Evolutionary conservation across 1,140 invertebrate species (phyloP), one percentile per base, ranked within the genome.

Genomic region (Drosophila rhopaloa): DNA sequence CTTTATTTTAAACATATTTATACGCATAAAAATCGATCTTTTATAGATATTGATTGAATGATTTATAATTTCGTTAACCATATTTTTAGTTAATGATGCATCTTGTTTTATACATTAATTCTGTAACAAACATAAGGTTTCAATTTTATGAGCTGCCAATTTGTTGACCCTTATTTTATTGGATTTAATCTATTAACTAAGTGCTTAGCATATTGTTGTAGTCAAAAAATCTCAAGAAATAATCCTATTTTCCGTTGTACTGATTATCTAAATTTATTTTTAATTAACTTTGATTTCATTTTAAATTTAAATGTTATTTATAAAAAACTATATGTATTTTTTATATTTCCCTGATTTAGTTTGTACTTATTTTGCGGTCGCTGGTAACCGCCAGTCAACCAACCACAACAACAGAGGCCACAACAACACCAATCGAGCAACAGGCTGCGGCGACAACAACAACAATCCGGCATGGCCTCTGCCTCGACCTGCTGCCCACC

Each of bases 321-420:
- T 32, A 14, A 32, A 9, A 48, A 19, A 44, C 44, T 37, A 10
- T 19, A 68, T 50, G 2, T 29, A 56, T 14, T 41, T 29, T 38
- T 40, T 4, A 27, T 60, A 47, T 58, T 54, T 51, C 13, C 5
- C 10, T 40, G 32, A 44, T 51, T 47, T 44, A 11, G n/a, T 50
- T 19, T 57, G 13, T 48, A 37, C 37, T 9, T 43, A 29, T 37
- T 38, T 41, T 54, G 37, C 50, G 46, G 14, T 50, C 62, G 48
- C 19, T 66, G 57, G 60, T 56, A 86, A 74, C 51, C 59, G 82
- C 60, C 67, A 86, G 75, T 79, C 82, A 81, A 65, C 82, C 82
- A 85, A 84, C 81, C 81, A 84, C 80, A 83, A 81, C 59, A 76
- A 81, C 67, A 73, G 47, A 48, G 60, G 48, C 54, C 47, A 70